Conservation (phyloP, 2,113 vertebrate genomes). For the Crotalus helleri region DNA sequence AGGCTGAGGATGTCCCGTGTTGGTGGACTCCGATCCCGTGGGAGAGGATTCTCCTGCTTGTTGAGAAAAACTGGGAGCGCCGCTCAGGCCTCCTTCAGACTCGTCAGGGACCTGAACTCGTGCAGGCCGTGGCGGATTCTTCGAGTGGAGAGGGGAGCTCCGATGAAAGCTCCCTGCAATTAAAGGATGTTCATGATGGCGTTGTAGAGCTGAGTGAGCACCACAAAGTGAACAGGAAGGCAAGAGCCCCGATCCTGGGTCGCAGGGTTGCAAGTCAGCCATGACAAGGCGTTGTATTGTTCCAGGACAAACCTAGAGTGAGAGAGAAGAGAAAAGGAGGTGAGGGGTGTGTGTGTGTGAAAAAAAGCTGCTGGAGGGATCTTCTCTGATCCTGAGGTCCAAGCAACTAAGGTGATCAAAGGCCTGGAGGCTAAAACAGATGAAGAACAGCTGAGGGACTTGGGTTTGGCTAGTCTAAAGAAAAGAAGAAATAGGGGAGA, state of each 20-base stretch:
- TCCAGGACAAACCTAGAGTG: conserved; percentile 88
- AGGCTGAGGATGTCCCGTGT: conserved; percentile 43
- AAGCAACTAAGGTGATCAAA: no score
- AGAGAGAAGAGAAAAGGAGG: neutral
- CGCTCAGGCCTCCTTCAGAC: conserved; percentile 47
- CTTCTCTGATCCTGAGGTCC: neutral
- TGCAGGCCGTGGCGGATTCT: conserved; percentile 57
- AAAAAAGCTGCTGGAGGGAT: neutral
- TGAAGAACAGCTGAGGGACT: no score
- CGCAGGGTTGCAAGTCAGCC: conserved; percentile 93
- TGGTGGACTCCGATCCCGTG: conserved; percentile 54
- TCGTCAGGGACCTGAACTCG: conserved; percentile 46
- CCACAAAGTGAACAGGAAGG: conserved; percentile 95
- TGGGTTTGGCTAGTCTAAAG: no score
- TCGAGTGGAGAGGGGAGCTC: conserved; percentile 47
- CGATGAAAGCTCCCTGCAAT: conserved; percentile 32
- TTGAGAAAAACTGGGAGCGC: conserved; percentile 49
- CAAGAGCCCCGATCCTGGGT: conserved; percentile 98
- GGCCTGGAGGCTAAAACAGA: no score
- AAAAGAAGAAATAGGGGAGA: no score
- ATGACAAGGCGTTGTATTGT: conserved; percentile 89
- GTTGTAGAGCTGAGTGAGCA: conserved; percentile 98
- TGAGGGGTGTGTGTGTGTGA: neutral
- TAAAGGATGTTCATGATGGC: conserved; percentile 96
- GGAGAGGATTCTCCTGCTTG: conserved; percentile 56